A percentile compares a stretch with the other conserved stretches of the same genome.
These are phyloP conservation scores for Platerodrilus igneus DNA, from an alignment of 2,888 invertebrate species.

Conservation along the genomic window DNA sequence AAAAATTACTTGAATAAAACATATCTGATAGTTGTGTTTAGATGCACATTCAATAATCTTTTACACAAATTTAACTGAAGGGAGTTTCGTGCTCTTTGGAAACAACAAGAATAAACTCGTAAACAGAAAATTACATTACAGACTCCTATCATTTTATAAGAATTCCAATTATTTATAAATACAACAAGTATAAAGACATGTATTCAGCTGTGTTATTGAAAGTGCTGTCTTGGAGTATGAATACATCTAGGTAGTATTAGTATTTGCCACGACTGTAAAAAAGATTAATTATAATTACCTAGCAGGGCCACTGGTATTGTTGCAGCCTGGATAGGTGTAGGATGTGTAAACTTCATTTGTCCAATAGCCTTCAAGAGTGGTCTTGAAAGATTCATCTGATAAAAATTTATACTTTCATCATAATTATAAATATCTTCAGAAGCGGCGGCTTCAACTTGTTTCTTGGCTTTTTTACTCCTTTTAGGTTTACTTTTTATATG, in stretches of 20 bases:
- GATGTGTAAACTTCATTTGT: conserved; percentile 83
- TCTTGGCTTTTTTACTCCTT: conserved; percentile 48
- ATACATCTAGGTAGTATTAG: not conserved
- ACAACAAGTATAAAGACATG: no score
- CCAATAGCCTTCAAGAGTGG: conserved; percentile 89
- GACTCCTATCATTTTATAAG: no score
- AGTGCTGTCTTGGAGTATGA: no score
- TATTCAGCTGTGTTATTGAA: no score
- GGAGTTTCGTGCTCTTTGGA: no score
- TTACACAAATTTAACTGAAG: no score
- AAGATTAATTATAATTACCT: conserved; percentile 43
- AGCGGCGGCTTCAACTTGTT: conserved; percentile 50
- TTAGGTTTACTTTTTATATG: conserved; percentile 63
- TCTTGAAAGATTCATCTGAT: conserved; percentile 94
- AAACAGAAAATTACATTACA: no score
- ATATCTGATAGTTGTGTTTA: no score
- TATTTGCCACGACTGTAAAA: not conserved
- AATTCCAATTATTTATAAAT: no score
- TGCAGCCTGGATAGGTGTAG: conserved; percentile 95
- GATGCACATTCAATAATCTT: no score
- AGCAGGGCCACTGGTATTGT: conserved; percentile 91
- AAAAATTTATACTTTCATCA: conserved; percentile 67
- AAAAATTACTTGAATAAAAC: no score
- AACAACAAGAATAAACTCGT: no score
- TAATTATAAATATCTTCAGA: conserved; percentile 66